These are phyloP conservation scores for Synanthedon tipuliformis DNA, from an alignment of 2,888 invertebrate species.

Conservation along the genomic window DNA sequence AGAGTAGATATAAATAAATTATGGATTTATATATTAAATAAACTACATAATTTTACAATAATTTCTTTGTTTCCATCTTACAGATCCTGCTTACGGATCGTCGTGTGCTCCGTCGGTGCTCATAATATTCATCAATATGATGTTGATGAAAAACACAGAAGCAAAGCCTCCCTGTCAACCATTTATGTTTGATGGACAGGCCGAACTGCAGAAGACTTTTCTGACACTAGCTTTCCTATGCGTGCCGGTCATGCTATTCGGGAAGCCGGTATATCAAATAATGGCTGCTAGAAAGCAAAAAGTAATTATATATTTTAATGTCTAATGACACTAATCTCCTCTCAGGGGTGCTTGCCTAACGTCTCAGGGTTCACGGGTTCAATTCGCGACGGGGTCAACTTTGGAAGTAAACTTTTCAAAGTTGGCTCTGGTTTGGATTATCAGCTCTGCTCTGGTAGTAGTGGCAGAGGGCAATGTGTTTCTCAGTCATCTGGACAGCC, in stretches of 20 bases:
- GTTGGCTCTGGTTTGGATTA: too few relatives aligned
- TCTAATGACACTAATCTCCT: not conserved
- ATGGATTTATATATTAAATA: too few relatives aligned
- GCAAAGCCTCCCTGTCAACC: slow-evolving; percentile 55
- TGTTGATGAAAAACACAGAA: slow-evolving; percentile 67
- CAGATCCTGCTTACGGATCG: slow-evolving; percentile 54
- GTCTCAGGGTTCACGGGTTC: too few relatives aligned
- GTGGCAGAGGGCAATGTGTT: too few relatives aligned
- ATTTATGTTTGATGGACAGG: slow-evolving; percentile 73
- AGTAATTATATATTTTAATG: slow-evolving; percentile 18
- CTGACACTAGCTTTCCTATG: slow-evolving; percentile 75
- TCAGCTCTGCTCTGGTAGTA: too few relatives aligned
- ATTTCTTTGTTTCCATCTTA: slow-evolving; percentile 6
- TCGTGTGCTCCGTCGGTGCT: slow-evolving; percentile 82
- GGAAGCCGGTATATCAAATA: slow-evolving; percentile 78
- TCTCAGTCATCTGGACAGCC: too few relatives aligned
- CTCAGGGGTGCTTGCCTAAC: not conserved
- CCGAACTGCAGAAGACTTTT: slow-evolving; percentile 72
- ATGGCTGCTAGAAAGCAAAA: slow-evolving; percentile 48
- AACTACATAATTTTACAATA: not conserved
- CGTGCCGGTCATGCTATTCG: slow-evolving; percentile 82
- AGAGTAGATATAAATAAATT: too few relatives aligned
- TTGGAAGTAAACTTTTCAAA: too few relatives aligned
- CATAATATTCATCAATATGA: slow-evolving; percentile 86
- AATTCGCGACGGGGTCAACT: too few relatives aligned